Evolutionary conservation across 2,113 vertebrate species (phyloP), one percentile per base, ranked within the genome.

Genomic region (Butastur rufipennis): DNA sequence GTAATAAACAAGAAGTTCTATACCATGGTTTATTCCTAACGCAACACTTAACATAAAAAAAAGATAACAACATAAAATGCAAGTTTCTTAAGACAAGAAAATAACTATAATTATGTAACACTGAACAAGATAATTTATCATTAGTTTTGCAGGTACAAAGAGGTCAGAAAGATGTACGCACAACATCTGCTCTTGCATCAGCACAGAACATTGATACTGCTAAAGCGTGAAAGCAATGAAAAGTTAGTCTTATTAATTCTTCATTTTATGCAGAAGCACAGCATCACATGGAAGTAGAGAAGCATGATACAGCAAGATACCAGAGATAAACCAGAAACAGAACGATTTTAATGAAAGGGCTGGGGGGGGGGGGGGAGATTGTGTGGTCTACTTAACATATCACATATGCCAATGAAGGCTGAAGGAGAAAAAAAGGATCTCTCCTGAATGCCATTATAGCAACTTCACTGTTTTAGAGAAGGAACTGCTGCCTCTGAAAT

Each of bases 221-320:
- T 72, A 3, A 78, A 50, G 42, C 18, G 15, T 36, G 34, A 86
- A 71, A 72, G 31, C 11, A 63, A 17, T 15, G 12, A 82, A 86
- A 38, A 3, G 2, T 18, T 55, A 48, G 6, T 62, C 38, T 45
- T 21, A 23, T 3, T 72, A 71, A 81, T 40, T 65, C 52, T 48
- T 55, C 20, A 56, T 61, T 70, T 86, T 32, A 26, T 25, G 29
- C 6, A 93, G 25, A 55, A 83, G 32, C 38, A 84, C 18, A 81
- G 45, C 58, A 58, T 18, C 2, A 0, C 40, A 25, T 4, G 9
- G 58, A 85, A 48, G 12, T 14, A 18, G 8, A 83, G 38, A 40
- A 43, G 27, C 2, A 7, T 0, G 0, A 81, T 9, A 29, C 9
- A 50, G 25, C 9, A 9, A 1, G 15, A 71, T 4, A 70, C 18